These are phyloP conservation scores for Meandrina meandrites DNA, from an alignment of 92 coral and sea anemone genomes.

Conservation along the genomic window DNA sequence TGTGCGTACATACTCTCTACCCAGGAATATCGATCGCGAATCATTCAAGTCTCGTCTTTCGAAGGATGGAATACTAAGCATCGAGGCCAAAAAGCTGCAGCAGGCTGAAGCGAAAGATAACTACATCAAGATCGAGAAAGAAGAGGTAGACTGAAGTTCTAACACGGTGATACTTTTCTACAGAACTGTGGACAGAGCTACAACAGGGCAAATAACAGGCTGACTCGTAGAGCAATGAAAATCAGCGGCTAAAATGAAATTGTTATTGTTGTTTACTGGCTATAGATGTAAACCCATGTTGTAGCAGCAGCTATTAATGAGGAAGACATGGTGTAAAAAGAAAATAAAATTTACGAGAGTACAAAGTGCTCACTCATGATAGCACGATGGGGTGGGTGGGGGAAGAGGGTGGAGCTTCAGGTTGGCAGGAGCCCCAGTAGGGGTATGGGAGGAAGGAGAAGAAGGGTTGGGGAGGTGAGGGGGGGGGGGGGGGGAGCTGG, in stretches of 20 bases:
- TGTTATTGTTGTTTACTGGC: neutral
- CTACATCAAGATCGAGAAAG: slow-evolving; percentile 68
- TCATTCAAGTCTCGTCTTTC: slow-evolving; percentile 63
- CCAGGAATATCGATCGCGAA: slow-evolving; percentile 56
- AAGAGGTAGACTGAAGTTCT: slow-evolving; percentile 11
- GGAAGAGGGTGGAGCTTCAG: neutral
- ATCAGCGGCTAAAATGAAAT: neutral
- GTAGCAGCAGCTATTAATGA: neutral
- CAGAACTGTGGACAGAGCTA: neutral
- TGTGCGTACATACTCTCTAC: slow-evolving; percentile 60
- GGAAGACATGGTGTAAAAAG: neutral
- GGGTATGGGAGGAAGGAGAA: no score
- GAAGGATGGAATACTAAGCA: slow-evolving; percentile 70
- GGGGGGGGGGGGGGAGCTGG: no score
- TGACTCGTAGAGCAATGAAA: neutral
- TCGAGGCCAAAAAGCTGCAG: slow-evolving; percentile 68
- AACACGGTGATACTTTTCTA: neutral
- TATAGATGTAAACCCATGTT: neutral
- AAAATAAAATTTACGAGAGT: neutral
- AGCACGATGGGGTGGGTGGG: neutral
- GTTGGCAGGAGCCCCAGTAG: no score
- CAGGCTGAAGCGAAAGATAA: slow-evolving; percentile 62
- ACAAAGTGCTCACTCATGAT: slow-evolving; percentile 3
- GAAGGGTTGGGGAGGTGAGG: no score
- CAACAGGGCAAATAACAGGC: neutral